Conservation (phyloP, 2,888 invertebrate genomes). For the Scaptomyza polygonia region DNA sequence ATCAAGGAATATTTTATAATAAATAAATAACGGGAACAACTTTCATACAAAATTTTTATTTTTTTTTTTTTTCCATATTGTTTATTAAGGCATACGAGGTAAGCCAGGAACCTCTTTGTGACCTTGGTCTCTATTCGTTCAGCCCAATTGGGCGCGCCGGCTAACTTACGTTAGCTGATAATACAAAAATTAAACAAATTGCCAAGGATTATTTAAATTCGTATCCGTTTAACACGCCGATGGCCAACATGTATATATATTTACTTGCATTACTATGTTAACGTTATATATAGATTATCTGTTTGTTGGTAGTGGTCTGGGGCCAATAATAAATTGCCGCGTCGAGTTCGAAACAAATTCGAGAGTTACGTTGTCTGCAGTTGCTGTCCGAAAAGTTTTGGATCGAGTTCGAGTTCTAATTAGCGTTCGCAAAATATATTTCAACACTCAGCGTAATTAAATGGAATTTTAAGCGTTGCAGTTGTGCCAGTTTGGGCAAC, state of each 20-base stretch:
- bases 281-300: not conserved
- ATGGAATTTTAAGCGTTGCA: slow-evolving; percentile 73
- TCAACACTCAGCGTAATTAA: slow-evolving; percentile 78
- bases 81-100: no score
- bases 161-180: no score
- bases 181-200: not conserved
- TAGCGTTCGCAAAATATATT: slow-evolving; percentile 68
- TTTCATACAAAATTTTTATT: no score
- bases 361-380: slow-evolving; percentile 32
- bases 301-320: slow-evolving; percentile 1
- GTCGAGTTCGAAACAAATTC: slow-evolving; percentile 10
- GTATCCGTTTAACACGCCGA: not conserved
- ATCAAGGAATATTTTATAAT: no score
- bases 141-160: no score
- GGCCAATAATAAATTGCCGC: slow-evolving; percentile 30
- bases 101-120: no score
- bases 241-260: no score
- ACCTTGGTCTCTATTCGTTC: no score
- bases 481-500: slow-evolving; percentile 37
- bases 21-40: no score
- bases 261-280: no score
- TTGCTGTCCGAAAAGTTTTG: slow-evolving; percentile 66
- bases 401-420: slow-evolving; percentile 64
- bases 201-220: slow-evolving; percentile 54
- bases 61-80: no score